Base-by-base conservation (phyloP, 2,113 vertebrate genomes). In the Cacatua alba region DNA sequence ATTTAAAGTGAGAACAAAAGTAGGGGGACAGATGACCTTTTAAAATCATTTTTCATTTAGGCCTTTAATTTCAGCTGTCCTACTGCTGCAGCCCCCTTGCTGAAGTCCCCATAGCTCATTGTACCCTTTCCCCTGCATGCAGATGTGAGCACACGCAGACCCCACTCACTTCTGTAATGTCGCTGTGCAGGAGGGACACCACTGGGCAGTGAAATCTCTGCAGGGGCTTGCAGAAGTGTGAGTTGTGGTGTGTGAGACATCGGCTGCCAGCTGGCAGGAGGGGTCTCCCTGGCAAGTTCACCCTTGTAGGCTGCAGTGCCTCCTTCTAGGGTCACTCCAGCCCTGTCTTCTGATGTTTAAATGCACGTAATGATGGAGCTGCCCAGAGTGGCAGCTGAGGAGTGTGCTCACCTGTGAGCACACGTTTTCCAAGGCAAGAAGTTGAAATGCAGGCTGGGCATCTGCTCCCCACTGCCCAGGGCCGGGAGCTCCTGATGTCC, bases 1-100 rank as follows among this genome's bases (percentile, higher is more conserved):
- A 8, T 96, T 95, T 68, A 59, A 89, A 94, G 79, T 4, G n/a
- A 90, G 91, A 95, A 86, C 72, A 93, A 90, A 95, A 94, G 79
- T 17, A 74, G 31, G 26, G 83, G 82, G 86, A 86, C 82, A 77
- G 72, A 85, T 94, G 91, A 81, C 86, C 90, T 92, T 95, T 96
- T n/a, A 44, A 84, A 95, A 92, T 95, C 1, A 69, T 88, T 86
- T 83, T 94, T 80, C 70, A 51, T 91, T 91, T 79, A 79, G 77
- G 74, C 52, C 53, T 89, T 86, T 89, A 48, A 28, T n/a, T 93
- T 60, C 76, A 81, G 76, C 76, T n/a, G 52, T 23, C 37, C 51
- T 55, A 1, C 41, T 17, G 19, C 53, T 59, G 35, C 78, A 44
- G 57, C 24, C 59, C 79, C 57, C 64, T 63, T 5, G 19, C 17